These are phyloP conservation scores for Taenioides sp. DNA, from an alignment of 2,797 vertebrate genomes.

Conservation along the genomic window DNA sequence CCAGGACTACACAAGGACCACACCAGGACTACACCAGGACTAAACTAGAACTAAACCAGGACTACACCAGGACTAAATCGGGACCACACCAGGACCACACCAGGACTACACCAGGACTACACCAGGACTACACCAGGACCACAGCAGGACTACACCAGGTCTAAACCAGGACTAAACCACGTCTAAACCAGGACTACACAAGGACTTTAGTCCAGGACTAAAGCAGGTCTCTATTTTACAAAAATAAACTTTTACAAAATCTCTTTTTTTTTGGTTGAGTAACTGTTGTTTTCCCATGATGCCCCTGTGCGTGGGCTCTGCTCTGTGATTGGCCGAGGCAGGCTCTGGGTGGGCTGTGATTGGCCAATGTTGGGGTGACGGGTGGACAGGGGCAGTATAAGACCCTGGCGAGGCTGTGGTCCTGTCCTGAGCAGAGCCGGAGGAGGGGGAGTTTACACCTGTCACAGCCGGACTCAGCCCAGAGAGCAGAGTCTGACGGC, in stretches of 20 bases:
- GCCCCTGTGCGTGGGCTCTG: not conserved
- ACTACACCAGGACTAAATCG: too few relatives aligned
- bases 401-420: not conserved
- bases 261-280: constrained; percentile 3
- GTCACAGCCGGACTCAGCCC: not conserved
- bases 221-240: constrained; percentile 28
- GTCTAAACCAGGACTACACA: not conserved
- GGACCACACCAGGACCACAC: too few relatives aligned
- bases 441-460: not conserved
- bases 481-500: not conserved
- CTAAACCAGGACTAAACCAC: not conserved
- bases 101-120: too few relatives aligned
- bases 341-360: not conserved
- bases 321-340: not conserved
- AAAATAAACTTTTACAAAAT: constrained; percentile 20
- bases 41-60: too few relatives aligned
- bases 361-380: not conserved
- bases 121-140: too few relatives aligned
- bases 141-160: too few relatives aligned
- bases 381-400: not conserved
- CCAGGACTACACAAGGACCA: too few relatives aligned
- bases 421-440: constrained; percentile 6
- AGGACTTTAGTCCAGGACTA: not conserved
- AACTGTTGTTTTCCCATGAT: constrained; percentile 3
- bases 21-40: too few relatives aligned